Evolutionary conservation across 2,113 vertebrate species (phyloP).

Genomic region (Percopsis transmontana): DNA sequence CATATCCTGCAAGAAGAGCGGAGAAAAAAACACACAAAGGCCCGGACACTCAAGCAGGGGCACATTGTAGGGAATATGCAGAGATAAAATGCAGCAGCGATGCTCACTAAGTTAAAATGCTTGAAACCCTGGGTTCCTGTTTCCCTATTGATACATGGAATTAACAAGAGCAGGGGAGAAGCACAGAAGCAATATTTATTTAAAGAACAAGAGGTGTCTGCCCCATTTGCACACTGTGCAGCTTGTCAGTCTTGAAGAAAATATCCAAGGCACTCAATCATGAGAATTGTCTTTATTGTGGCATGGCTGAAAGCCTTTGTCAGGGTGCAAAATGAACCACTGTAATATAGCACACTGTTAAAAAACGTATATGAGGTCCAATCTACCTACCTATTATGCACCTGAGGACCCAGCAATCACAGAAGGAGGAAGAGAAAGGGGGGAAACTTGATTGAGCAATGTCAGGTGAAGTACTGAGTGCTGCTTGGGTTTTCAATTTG

Average conservation of each 20-base stretch:
- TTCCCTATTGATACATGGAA: not conserved
- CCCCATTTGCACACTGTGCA: too few species aligned
- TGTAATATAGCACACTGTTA: not conserved
- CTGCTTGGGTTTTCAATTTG: constrained; percentile 6
- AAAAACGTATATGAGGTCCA: too few species aligned
- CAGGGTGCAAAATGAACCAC: not conserved
- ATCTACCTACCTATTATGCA: too few species aligned
- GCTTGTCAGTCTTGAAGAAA: too few species aligned
- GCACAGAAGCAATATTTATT: not conserved
- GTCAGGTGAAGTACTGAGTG: constrained; percentile 22
- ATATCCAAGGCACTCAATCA: too few species aligned
- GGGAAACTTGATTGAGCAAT: constrained; percentile 6
- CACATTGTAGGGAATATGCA: constrained; percentile 27
- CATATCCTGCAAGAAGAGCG: constrained; percentile 59
- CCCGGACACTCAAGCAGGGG: constrained; percentile 35
- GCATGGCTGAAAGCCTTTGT: constrained; percentile 11
- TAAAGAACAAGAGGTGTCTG: too few species aligned
- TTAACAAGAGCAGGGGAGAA: constrained; percentile 16
- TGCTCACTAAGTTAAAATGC: constrained; percentile 44
- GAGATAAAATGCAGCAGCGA: constrained; percentile 53
- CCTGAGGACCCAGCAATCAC: not conserved
- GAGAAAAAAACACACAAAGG: constrained; percentile 41
- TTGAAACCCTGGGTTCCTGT: constrained; percentile 6
- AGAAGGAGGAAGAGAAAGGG: not conserved
- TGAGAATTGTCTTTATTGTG: too few species aligned